Evolutionary conservation across 2,888 invertebrate genomes (phyloP).

Genomic region (Rhimphoctona megacephalus): DNA sequence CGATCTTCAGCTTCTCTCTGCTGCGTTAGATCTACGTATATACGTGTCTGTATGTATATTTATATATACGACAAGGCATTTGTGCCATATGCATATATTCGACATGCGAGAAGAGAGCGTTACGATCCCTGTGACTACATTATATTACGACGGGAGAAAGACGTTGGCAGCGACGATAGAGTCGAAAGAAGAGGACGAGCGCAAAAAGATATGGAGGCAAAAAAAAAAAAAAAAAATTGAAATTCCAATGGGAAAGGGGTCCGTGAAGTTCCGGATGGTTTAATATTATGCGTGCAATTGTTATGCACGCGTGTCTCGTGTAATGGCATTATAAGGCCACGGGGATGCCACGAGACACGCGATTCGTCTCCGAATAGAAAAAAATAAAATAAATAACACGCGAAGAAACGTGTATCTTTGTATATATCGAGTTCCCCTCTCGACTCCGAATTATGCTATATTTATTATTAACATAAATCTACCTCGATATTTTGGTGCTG

Average conservation of each 20-base stretch:
- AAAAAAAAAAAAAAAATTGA: constrained; percentile 41
- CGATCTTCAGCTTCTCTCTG: constrained; percentile 47
- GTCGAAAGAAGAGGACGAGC: not conserved
- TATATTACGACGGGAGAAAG: constrained; percentile 23
- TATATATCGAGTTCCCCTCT: constrained; percentile 11
- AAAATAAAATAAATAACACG: constrained; percentile 39
- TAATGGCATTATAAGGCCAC: constrained; percentile 47
- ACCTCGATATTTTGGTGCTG: not conserved
- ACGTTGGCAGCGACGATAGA: constrained; percentile 37
- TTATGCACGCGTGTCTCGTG: constrained; percentile 65
- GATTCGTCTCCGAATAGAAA: constrained; percentile 63
- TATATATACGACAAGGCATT: not conserved
- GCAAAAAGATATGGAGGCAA: constrained; percentile 11
- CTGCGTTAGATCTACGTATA: constrained; percentile 17
- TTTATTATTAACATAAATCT: constrained; percentile 67
- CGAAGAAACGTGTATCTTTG: not conserved
- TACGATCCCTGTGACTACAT: constrained; percentile 33
- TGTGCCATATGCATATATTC: constrained; percentile 1
- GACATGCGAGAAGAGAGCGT: constrained; percentile 10
- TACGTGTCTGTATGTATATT: constrained; percentile 14
- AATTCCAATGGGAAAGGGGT: constrained; percentile 59
- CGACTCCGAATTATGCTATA: constrained; percentile 33
- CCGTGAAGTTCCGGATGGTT: constrained; percentile 17
- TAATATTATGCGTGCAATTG: constrained; percentile 45
- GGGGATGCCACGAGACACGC: constrained; percentile 57